phyloP scores from a whole-genome alignment of 2,797 vertebrate genomes.

The Anguilla marmorata region DNA sequence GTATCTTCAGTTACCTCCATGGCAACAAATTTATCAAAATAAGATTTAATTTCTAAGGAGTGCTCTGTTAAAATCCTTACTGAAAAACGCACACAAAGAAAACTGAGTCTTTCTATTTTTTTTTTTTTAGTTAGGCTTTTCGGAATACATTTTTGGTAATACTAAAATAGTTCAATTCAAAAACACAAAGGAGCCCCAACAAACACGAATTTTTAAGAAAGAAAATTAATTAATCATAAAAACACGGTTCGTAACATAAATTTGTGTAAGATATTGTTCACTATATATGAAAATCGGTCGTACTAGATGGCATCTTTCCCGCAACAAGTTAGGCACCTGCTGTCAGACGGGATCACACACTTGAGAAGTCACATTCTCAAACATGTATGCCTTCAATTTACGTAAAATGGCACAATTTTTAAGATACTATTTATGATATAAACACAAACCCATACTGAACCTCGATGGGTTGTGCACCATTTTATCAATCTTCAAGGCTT shows the following conservation, averaged over 20 bases:
- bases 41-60: not conserved
- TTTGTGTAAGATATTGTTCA: not conserved
- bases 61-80: not conserved
- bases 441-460: not conserved
- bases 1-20: not conserved
- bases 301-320: constrained; percentile 38
- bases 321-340: constrained; percentile 75
- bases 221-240: not conserved
- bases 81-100: not conserved
- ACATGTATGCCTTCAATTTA: not conserved
- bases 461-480: not conserved
- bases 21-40: not conserved
- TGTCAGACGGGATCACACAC: constrained; percentile 37
- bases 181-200: not conserved
- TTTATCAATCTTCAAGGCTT: not conserved
- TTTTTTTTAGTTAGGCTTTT: not conserved
- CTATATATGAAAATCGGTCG: constrained; percentile 22
- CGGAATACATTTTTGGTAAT: not conserved
- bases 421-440: not conserved
- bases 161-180: not conserved
- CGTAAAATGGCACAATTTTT: not conserved
- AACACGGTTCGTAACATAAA: not conserved
- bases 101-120: not conserved
- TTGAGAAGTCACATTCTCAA: not conserved
- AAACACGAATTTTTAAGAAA: not conserved